Evolutionary conservation across 1,140 invertebrate genomes (phyloP).

Genomic region (Belonocnema kinseyi): DNA sequence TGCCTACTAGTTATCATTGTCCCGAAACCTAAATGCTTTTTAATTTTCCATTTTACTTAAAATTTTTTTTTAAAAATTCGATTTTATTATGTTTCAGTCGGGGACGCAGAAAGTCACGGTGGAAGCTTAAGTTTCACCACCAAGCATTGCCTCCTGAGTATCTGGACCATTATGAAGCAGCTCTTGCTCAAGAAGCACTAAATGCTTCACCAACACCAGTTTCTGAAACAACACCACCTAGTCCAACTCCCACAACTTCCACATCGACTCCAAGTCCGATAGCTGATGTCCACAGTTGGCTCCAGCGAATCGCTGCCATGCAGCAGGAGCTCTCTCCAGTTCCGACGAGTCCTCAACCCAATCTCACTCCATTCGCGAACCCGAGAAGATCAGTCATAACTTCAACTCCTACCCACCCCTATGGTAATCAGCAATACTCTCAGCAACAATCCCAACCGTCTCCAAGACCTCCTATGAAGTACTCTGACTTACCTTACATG

Average conservation of each 20-base stretch:
- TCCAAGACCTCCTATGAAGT: slow-evolving; percentile 79
- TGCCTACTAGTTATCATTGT: not conserved
- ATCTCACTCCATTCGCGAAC: slow-evolving; percentile 39
- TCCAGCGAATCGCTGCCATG: slow-evolving; percentile 82
- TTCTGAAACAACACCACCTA: slow-evolving; percentile 43
- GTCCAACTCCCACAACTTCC: slow-evolving; percentile 57
- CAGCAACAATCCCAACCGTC: slow-evolving; percentile 60
- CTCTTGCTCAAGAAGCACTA: slow-evolving; percentile 77
- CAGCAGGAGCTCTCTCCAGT: slow-evolving; percentile 75
- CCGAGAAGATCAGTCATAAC: slow-evolving; percentile 65
- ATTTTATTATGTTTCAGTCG: slow-evolving; percentile 67
- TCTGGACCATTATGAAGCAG: slow-evolving; percentile 86
- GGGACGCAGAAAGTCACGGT: slow-evolving; percentile 80
- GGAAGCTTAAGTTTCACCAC: slow-evolving; percentile 89
- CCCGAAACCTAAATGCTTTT: slow-evolving; percentile 9
- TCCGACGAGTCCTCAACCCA: slow-evolving; percentile 34
- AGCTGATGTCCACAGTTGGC: slow-evolving; percentile 81
- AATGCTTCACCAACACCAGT: slow-evolving; percentile 49
- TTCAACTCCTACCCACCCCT: slow-evolving; percentile 60
- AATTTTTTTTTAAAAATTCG: not conserved
- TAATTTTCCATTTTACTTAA: not conserved
- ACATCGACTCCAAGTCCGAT: slow-evolving; percentile 69
- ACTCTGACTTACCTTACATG: slow-evolving; percentile 92
- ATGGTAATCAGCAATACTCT: slow-evolving; percentile 48
- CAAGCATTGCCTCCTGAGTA: slow-evolving; percentile 87